These are phyloP conservation scores for Caenorhabditis latens DNA, from an alignment of 1,140 invertebrate species.

Conservation along the genomic window DNA sequence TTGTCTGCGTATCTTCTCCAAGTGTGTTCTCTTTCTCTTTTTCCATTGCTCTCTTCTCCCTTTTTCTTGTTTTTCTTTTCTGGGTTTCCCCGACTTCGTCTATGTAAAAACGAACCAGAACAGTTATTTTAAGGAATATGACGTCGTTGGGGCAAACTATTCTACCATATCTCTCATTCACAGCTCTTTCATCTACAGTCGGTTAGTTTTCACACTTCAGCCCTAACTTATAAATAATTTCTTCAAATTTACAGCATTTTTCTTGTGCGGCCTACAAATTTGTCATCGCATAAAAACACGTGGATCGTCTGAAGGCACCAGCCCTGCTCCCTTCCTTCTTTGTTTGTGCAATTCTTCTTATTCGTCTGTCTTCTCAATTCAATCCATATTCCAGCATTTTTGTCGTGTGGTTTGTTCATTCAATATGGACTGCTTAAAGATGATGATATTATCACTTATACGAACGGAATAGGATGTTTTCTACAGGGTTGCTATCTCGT, in stretches of 20 bases:
- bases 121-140: not conserved
- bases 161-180: constrained; percentile 57
- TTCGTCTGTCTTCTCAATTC: not conserved
- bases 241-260: constrained; percentile 33
- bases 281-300: constrained; percentile 50
- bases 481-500: constrained; percentile 72
- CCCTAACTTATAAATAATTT: constrained; percentile 1
- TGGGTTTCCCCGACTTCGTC: not conserved
- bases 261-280: constrained; percentile 61
- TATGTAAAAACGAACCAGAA: not conserved
- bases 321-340: constrained; percentile 52
- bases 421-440: constrained; percentile 37
- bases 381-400: not conserved
- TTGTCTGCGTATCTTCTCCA: constrained; percentile 6
- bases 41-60: not conserved
- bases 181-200: constrained; percentile 55
- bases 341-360: not conserved
- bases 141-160: constrained; percentile 21
- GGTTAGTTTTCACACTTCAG: constrained; percentile 1
- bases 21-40: not conserved
- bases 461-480: constrained; percentile 70
- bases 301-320: constrained; percentile 49
- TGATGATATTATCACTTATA: constrained; percentile 15
- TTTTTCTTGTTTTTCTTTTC: not conserved
- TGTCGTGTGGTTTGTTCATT: constrained; percentile 35